Evolutionary conservation across 2,888 invertebrate genomes (phyloP).

Genomic region (Eudasyphora cyanicolor): DNA sequence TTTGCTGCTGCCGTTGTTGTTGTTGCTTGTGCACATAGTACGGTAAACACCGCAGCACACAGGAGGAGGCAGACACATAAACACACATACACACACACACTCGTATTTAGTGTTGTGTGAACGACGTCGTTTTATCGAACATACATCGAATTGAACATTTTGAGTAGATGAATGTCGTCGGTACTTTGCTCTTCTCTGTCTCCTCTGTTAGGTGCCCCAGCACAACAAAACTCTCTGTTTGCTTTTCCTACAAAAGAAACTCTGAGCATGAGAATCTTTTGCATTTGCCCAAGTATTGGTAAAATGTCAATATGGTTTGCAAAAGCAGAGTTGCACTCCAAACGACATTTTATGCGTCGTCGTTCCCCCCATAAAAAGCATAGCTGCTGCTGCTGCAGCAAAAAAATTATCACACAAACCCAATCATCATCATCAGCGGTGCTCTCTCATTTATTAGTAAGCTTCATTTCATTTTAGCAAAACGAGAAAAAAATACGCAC

Average conservation of each 20-base stretch:
- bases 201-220: background rate
- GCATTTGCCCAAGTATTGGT: slow-evolving; percentile 52
- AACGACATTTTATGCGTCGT: background rate
- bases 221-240: background rate
- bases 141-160: slow-evolving; percentile 62
- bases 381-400: slow-evolving; percentile 16
- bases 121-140: slow-evolving; percentile 59
- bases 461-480: slow-evolving; percentile 56
- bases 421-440: slow-evolving; percentile 25
- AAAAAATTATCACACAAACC: slow-evolving; percentile 1
- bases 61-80: background rate
- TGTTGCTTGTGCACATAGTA: no score
- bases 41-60: background rate
- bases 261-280: background rate
- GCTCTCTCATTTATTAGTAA: slow-evolving; percentile 52
- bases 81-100: background rate
- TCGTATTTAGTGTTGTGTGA: background rate
- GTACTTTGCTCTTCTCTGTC: background rate
- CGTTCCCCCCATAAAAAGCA: background rate
- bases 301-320: slow-evolving; percentile 60
- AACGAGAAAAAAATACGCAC: background rate
- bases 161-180: slow-evolving; percentile 15
- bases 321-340: background rate
- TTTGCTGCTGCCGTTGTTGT: no score
- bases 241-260: background rate